Percentiles rank a stretch among this genome's conserved stretches.
Evolutionary conservation across 2,888 invertebrate species (phyloP).

Genomic region (Synergus gifuensis): DNA sequence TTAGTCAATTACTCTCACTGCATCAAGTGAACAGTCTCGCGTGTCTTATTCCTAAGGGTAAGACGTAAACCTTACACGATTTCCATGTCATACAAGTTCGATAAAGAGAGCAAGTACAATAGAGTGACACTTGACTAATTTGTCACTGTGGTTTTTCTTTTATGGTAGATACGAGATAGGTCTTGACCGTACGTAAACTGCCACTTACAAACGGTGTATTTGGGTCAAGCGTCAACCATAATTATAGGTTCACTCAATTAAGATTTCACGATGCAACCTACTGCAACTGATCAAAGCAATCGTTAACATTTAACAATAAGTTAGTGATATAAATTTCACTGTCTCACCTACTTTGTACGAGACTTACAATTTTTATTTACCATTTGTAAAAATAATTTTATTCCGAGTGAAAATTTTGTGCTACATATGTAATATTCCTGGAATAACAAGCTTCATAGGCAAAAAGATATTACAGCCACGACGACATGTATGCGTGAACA

Average conservation of each 20-base stretch:
- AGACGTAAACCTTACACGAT: conserved; percentile 21
- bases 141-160: conserved; percentile 6
- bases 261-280: conserved; percentile 19
- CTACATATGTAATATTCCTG: conserved; percentile 20
- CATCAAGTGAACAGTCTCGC: neutral
- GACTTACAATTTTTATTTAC: neutral
- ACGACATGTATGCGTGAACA: conserved; percentile 4
- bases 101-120: neutral
- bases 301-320: neutral
- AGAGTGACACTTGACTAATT: conserved; percentile 37
- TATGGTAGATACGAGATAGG: conserved; percentile 1
- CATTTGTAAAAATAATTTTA: conserved; percentile 20
- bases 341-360: neutral
- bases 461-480: conserved; percentile 11
- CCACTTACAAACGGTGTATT: neutral
- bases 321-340: no score
- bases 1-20: conserved; percentile 12
- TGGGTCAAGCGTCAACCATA: conserved; percentile 24
- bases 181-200: neutral
- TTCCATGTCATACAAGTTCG: conserved; percentile 27
- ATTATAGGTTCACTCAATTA: conserved; percentile 14
- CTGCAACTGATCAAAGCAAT: conserved; percentile 5
- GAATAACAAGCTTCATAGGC: conserved; percentile 31
- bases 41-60: neutral
- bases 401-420: conserved; percentile 8